Evolutionary conservation across 1,140 invertebrate genomes (phyloP).

Genomic region (Penaeus indicus): DNA sequence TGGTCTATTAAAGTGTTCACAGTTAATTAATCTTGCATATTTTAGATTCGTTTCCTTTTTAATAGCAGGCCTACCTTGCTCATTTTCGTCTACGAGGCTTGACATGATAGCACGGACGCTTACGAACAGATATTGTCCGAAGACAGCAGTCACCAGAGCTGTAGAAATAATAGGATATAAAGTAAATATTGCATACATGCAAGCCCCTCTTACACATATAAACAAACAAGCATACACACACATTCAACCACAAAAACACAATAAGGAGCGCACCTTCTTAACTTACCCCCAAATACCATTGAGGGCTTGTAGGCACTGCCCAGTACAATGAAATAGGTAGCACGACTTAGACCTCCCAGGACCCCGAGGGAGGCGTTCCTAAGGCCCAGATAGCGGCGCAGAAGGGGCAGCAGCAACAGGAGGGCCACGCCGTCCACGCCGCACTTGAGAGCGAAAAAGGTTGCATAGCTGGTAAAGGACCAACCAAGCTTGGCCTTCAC

Average conservation of each 20-base stretch:
- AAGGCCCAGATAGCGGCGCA: not conserved
- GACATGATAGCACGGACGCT: not conserved
- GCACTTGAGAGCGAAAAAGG: not conserved
- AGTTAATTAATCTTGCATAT: too few species aligned
- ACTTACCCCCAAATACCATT: not conserved
- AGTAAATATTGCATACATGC: not conserved
- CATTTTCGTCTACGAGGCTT: not conserved
- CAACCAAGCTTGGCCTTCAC: not conserved
- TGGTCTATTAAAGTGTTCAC: too few species aligned
- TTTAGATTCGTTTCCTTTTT: too few species aligned
- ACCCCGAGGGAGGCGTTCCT: not conserved
- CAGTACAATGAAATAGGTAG: not conserved
- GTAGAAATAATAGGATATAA: not conserved
- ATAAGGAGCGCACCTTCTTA: not conserved
- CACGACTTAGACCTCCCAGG: not conserved
- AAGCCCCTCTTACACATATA: too few species aligned
- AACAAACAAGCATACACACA: too few species aligned
- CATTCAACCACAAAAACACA: too few species aligned
- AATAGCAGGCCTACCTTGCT: not conserved
- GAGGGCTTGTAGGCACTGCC: not conserved
- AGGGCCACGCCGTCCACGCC: not conserved
- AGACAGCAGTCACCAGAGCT: not conserved
- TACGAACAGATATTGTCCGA: slow-evolving; percentile 10
- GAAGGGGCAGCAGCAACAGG: not conserved
- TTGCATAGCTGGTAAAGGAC: not conserved